A percentile compares a stretch with the other conserved stretches of the same genome.
phyloP scores from a whole-genome alignment of 2,888 invertebrate species.

The Drosophila pullipes region DNA sequence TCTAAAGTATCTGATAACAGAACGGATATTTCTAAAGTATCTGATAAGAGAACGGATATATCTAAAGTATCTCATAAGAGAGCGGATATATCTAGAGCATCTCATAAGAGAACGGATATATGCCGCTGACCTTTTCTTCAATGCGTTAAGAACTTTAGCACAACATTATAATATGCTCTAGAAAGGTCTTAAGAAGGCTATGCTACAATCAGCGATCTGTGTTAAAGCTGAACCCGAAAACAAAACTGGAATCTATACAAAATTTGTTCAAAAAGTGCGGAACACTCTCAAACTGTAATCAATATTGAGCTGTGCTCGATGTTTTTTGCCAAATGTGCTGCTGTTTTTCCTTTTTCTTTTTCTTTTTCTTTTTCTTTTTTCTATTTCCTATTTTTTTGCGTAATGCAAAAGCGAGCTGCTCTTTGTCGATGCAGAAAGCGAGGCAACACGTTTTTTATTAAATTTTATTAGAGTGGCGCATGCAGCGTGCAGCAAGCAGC shows the following conservation, averaged over 20 bases:
- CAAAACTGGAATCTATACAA: background rate
- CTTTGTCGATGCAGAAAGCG: constrained; percentile 71
- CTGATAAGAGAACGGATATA: background rate
- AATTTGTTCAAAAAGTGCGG: background rate
- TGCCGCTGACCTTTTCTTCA: no score
- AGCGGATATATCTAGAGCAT: no score
- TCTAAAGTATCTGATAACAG: no score
- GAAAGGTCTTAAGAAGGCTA: no score
- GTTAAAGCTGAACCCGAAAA: background rate
- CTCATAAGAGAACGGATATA: no score
- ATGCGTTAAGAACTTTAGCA: rapidly evolving
- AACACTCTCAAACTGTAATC: constrained; percentile 29
- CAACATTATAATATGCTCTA: background rate
- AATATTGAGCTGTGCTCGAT: constrained; percentile 40
- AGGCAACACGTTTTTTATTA: constrained; percentile 79
- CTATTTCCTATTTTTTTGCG: constrained; percentile 5
- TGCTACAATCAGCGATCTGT: background rate
- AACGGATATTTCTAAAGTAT: no score
- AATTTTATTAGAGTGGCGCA: constrained; percentile 79
- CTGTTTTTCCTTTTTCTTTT: background rate
- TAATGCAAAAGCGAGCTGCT: constrained; percentile 29
- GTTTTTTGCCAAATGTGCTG: background rate
- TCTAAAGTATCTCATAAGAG: no score
- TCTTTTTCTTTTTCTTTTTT: background rate
- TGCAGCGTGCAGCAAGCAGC: constrained; percentile 41